Evolutionary conservation across 1,140 invertebrate species (phyloP).

Genomic region (Lasaia peninsularis): DNA sequence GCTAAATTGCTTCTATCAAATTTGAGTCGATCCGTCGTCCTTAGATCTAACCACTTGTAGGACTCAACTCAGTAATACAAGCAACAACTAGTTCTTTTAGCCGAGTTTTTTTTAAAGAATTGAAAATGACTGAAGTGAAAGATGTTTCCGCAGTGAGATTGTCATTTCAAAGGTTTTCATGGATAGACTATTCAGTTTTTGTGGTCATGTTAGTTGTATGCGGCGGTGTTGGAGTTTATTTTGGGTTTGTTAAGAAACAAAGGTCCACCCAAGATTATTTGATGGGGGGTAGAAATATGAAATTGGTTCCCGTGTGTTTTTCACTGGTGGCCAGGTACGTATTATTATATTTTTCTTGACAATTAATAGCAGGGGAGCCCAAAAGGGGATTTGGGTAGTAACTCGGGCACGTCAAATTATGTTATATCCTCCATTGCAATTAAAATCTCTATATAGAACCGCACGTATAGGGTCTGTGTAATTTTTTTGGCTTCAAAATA

Average conservation of each 20-base stretch:
- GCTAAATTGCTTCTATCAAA: slow-evolving; percentile 42
- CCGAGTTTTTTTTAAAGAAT: neutral
- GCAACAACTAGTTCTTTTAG: too few species aligned
- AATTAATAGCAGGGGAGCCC: too few species aligned
- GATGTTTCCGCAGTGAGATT: slow-evolving; percentile 79
- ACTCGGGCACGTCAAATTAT: too few species aligned
- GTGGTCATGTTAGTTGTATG: slow-evolving; percentile 84
- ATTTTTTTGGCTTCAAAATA: too few species aligned
- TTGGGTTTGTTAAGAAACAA: slow-evolving; percentile 85
- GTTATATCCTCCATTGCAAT: too few species aligned
- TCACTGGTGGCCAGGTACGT: slow-evolving; percentile 87
- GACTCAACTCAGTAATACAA: neutral
- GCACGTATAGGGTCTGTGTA: too few species aligned
- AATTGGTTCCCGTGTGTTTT: slow-evolving; percentile 86
- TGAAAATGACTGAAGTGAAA: slow-evolving; percentile 26
- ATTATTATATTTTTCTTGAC: neutral
- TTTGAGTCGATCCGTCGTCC: neutral
- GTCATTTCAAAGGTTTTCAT: slow-evolving; percentile 82
- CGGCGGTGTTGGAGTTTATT: slow-evolving; percentile 87
- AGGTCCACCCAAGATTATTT: slow-evolving; percentile 87
- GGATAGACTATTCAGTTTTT: slow-evolving; percentile 85
- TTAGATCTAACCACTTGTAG: neutral
- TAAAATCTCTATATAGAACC: too few species aligned
- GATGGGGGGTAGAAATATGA: slow-evolving; percentile 90
- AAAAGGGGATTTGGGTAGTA: too few species aligned